Evolutionary conservation across 92 coral and sea anemone species (phyloP), one percentile per base, ranked within the genome.

Genomic region (Umimayanthus kanabou): DNA sequence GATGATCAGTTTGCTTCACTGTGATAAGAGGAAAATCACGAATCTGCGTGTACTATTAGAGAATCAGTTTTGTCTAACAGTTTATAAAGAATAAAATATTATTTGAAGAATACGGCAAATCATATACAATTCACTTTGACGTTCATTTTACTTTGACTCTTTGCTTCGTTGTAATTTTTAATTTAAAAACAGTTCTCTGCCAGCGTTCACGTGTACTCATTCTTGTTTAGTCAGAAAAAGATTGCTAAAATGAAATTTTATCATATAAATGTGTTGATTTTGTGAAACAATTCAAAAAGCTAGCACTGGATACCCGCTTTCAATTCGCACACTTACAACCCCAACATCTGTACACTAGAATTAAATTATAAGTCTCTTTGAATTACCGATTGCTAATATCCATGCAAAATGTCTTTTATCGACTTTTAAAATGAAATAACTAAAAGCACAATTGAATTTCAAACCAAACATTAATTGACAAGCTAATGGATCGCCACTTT

Each of bases 401-500:
- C 49, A 47, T 42, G 87, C 87, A 83, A 45, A 73, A 20, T 47
- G 87, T 69, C 77, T 83, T 72, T 83, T 70, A 45, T 69, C 77
- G 74, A 39, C 45, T 39, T 83, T 83, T 23, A 47, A 70, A 83
- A 83, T 83, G 66, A 72, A 83, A 69, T 83, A 83, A 71, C 39
- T 67, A 83, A 83, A 83, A 70, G 78, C 39, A 45, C 74, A 83
- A 49, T 43, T 70, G 78, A 83, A 67, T 83, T 70, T 72, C 87
- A 83, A 83, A 15, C 87, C 77, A 83, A 83, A 83, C 87, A 83
- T 83, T 70, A 69, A 83, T 83, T 83, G 87, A 69, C 87, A 83
- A 83, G 77, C 87, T 83, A 83, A 83, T 83, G 87, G 87, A 83
- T 69, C 50, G 65, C 77, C 87, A 83, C 87, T 83, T 83, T 83